A percentile compares a stretch with the other conserved stretches of the same genome.
phyloP scores from a whole-genome alignment of 2,113 vertebrate genomes.

The Coryphaenoides rupestris region DNA sequence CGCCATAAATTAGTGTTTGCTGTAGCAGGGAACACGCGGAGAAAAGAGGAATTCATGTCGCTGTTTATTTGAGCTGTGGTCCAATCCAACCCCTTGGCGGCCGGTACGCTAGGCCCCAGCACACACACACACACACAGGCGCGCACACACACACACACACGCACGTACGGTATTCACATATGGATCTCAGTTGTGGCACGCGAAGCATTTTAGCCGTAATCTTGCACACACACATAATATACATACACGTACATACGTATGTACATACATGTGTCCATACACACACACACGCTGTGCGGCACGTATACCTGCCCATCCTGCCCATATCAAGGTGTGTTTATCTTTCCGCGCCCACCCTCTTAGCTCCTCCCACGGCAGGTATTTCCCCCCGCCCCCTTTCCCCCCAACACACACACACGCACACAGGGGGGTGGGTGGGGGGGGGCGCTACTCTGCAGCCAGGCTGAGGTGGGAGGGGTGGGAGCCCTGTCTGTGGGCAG shows the following conservation, averaged over 20 bases:
- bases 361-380: slow-evolving; percentile 69
- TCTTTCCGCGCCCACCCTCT: slow-evolving; percentile 68
- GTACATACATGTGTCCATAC: slow-evolving; percentile 23
- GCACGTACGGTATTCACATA: neutral
- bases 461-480: too few species aligned
- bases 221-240: slow-evolving; percentile 7
- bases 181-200: neutral
- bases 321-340: slow-evolving; percentile 76
- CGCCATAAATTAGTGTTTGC: slow-evolving; percentile 71
- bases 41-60: slow-evolving; percentile 78
- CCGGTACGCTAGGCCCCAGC: slow-evolving; percentile 19
- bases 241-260: slow-evolving; percentile 33
- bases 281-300: slow-evolving; percentile 2
- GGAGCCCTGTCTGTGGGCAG: slow-evolving; percentile 42
- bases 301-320: slow-evolving; percentile 53
- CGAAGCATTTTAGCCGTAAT: too few species aligned
- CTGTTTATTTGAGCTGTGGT: slow-evolving; percentile 74
- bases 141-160: slow-evolving; percentile 7
- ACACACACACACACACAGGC: slow-evolving; percentile 1
- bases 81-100: slow-evolving; percentile 59
- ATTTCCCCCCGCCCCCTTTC: slow-evolving; percentile 60
- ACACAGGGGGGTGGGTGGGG: slow-evolving; percentile 32
- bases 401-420: slow-evolving; percentile 31
- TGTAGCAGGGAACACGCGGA: slow-evolving; percentile 63
- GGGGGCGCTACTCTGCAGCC: too few species aligned